phyloP scores from a whole-genome alignment of 2,888 invertebrate genomes.

The Lithophane socia region DNA sequence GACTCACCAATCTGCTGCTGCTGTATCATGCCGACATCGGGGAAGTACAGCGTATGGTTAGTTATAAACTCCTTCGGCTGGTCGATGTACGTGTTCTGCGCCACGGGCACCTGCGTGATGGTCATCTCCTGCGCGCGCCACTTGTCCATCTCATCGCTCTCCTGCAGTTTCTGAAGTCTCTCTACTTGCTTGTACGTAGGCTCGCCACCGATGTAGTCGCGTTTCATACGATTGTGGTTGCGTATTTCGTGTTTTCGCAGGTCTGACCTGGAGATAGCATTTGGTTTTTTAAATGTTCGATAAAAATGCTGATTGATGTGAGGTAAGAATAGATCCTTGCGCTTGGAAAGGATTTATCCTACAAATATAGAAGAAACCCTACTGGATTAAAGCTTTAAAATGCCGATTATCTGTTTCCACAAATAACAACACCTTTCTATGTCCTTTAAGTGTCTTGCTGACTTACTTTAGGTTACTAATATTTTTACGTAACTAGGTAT shows the following conservation, averaged over 20 bases:
- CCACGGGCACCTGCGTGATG: conserved; percentile 67
- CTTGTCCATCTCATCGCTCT: conserved; percentile 68
- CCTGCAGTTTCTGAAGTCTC: conserved; percentile 80
- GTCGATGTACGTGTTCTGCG: conserved; percentile 80
- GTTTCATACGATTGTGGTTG: conserved; percentile 85
- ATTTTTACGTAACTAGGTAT: not conserved
- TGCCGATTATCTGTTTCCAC: not conserved
- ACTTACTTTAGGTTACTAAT: not conserved
- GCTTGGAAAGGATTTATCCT: not conserved
- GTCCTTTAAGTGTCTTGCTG: not conserved
- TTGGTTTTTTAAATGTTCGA: conserved; percentile 17
- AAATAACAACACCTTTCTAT: not conserved
- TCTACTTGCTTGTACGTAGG: conserved; percentile 87
- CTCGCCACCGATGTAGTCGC: conserved; percentile 87
- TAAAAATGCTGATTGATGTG: not conserved
- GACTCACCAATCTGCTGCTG: conserved; percentile 80
- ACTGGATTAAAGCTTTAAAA: not conserved
- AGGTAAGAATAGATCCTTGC: not conserved
- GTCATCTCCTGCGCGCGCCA: conserved; percentile 69
- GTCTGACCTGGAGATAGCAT: conserved; percentile 78
- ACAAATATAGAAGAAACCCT: not conserved
- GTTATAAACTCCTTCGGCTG: conserved; percentile 77
- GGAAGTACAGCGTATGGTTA: conserved; percentile 80
- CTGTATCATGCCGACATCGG: conserved; percentile 81
- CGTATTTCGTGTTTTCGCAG: conserved; percentile 88